Percentiles rank a stretch among this genome's conserved stretches.
phyloP scores from a whole-genome alignment of 2,113 vertebrate genomes.

The Equus przewalskii region DNA sequence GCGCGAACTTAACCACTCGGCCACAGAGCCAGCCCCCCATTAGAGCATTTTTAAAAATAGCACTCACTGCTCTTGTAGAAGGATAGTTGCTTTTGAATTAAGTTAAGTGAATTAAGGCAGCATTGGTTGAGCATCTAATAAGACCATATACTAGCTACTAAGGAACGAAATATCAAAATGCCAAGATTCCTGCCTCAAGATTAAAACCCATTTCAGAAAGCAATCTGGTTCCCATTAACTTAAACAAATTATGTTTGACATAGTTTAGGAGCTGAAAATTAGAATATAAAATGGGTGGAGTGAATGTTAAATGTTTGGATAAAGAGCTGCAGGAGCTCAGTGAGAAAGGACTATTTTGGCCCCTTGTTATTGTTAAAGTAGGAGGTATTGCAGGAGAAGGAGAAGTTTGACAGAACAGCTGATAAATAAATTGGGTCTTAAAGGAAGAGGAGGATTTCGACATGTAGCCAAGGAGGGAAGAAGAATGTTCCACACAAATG shows the following conservation, averaged over 20 bases:
- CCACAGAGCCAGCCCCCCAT: no score
- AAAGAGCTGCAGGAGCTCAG: background rate
- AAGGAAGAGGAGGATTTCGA: background rate
- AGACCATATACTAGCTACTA: background rate
- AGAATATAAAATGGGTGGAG: background rate
- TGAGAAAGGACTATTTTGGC: background rate
- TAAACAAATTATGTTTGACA: slow-evolving; percentile 43
- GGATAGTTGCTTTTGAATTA: background rate
- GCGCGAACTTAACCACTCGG: no score
- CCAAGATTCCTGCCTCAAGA: slow-evolving; percentile 17
- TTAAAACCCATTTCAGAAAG: slow-evolving; percentile 31
- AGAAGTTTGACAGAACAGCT: background rate
- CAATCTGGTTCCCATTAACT: background rate
- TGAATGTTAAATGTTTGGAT: background rate
- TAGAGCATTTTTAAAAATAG: background rate
- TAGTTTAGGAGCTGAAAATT: background rate
- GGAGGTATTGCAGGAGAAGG: fast-evolving
- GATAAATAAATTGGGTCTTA: fast-evolving
- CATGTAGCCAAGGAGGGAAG: background rate
- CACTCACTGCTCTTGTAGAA: background rate
- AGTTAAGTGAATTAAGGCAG: background rate
- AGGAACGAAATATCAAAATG: background rate
- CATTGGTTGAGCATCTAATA: background rate
- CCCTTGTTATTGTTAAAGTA: no score
- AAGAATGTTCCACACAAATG: background rate